These are phyloP conservation scores for Moxostoma hubbsi DNA, from an alignment of 2,797 vertebrate species.

Conservation along the genomic window DNA sequence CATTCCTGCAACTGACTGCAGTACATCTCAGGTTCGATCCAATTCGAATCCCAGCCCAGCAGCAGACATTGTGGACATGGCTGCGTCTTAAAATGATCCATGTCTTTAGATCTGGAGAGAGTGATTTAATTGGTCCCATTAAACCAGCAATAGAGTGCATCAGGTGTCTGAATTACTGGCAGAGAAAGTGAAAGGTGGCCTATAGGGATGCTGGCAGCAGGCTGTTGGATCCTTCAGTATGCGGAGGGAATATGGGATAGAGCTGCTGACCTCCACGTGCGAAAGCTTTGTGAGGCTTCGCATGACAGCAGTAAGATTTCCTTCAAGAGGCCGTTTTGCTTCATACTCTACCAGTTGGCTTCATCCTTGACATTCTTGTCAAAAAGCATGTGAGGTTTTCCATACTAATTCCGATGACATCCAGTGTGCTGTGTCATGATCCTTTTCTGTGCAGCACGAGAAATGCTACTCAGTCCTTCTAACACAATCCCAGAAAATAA, in stretches of 20 bases:
- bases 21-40: conserved; percentile 33
- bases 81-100: conserved; percentile 36
- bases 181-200: conserved; percentile 22
- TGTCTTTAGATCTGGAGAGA: conserved; percentile 40
- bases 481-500: background rate
- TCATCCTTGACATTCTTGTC: conserved; percentile 59
- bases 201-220: conserved; percentile 18
- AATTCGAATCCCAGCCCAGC: conserved; percentile 27
- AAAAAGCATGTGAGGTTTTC: conserved; percentile 49
- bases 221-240: conserved; percentile 39
- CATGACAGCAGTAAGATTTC: conserved; percentile 54
- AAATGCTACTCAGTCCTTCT: conserved; percentile 13
- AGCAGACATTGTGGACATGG: conserved; percentile 22
- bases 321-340: conserved; percentile 51
- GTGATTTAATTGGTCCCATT: conserved; percentile 47
- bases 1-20: background rate
- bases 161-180: conserved; percentile 45
- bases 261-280: conserved; percentile 48
- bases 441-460: conserved; percentile 20
- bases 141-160: conserved; percentile 43
- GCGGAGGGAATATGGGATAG: conserved; percentile 7
- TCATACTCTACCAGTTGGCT: conserved; percentile 44
- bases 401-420: conserved; percentile 55
- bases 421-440: conserved; percentile 35
- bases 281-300: conserved; percentile 34